phyloP scores from a whole-genome alignment of 2,113 vertebrate species.

The Trematomus loennbergii region DNA sequence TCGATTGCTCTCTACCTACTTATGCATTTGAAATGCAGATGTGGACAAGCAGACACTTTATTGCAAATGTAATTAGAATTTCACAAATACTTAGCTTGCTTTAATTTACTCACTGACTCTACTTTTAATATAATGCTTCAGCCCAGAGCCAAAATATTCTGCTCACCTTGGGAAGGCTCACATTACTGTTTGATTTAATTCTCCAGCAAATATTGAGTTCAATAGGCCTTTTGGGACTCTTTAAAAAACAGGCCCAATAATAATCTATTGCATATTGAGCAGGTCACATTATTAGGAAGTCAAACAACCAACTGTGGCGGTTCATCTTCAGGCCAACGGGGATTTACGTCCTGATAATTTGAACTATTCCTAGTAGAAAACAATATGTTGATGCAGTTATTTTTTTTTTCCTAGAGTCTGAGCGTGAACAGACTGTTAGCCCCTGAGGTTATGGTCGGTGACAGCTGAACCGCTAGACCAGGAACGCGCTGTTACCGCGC shows the following conservation, averaged over 20 bases:
- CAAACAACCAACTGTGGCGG: slow-evolving; percentile 50
- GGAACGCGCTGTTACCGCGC: slow-evolving; percentile 67
- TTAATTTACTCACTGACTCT: slow-evolving; percentile 6
- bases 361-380: neutral
- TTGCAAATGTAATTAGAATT: slow-evolving; percentile 26
- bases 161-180: slow-evolving; percentile 30
- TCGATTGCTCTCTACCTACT: neutral
- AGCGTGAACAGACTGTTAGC: slow-evolving; percentile 27
- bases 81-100: slow-evolving; percentile 2
- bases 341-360: slow-evolving; percentile 20
- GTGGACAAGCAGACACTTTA: slow-evolving; percentile 7
- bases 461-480: slow-evolving; percentile 57
- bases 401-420: neutral
- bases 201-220: slow-evolving; percentile 39
- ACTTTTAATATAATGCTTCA: slow-evolving; percentile 16
- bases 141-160: slow-evolving; percentile 9
- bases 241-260: slow-evolving; percentile 27
- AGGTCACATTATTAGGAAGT: slow-evolving; percentile 25
- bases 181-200: slow-evolving; percentile 55
- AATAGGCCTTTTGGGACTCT: slow-evolving; percentile 31
- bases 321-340: neutral
- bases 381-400: neutral
- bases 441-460: slow-evolving; percentile 50
- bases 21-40: neutral
- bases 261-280: slow-evolving; percentile 32